Conservation (phyloP, 2,888 invertebrate species). For the Acrocyrtus sp. region DNA sequence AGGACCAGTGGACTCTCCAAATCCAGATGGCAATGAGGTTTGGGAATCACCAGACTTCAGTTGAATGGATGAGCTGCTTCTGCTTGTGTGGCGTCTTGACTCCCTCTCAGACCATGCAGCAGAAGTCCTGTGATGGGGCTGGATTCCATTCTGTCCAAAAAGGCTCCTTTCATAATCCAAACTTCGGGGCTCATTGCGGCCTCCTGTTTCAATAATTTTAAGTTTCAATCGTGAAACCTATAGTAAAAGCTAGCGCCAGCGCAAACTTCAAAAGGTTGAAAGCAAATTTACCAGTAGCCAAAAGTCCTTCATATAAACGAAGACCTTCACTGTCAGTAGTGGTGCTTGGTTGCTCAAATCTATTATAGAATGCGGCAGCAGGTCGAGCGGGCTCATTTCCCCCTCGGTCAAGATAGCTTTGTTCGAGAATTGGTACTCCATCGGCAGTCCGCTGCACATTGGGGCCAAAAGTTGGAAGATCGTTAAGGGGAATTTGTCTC, state of each 20-base stretch:
- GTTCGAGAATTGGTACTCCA: conserved; percentile 60
- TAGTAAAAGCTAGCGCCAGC: too few relatives aligned
- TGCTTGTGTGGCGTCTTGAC: conserved; percentile 23
- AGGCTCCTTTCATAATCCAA: conserved; percentile 44
- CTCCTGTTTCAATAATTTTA: conserved; percentile 50
- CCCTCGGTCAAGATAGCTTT: conserved; percentile 55
- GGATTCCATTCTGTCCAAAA: conserved; percentile 46
- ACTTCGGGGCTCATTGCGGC: conserved; percentile 62
- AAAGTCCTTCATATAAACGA: conserved; percentile 64
- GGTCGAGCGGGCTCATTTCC: conserved; percentile 27
- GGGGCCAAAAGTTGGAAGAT: conserved; percentile 39
- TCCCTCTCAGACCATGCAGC: conserved; percentile 60
- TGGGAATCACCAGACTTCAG: conserved; percentile 60
- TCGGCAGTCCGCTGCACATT: conserved; percentile 55
- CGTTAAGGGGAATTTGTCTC: conserved; percentile 55
- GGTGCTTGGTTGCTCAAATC: conserved; percentile 38
- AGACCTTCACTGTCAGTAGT: conserved; percentile 64
- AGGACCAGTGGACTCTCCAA: conserved; percentile 56
- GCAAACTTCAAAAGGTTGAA: too few relatives aligned
- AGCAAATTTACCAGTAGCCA: conserved; percentile 57
- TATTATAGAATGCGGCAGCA: conserved; percentile 19
- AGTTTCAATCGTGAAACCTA: too few relatives aligned
- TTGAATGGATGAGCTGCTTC: conserved; percentile 44
- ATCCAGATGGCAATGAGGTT: neutral
- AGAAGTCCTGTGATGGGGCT: conserved; percentile 61